phyloP scores from a whole-genome alignment of 1,140 invertebrate genomes.

The Pseudomyrmex sp. region DNA sequence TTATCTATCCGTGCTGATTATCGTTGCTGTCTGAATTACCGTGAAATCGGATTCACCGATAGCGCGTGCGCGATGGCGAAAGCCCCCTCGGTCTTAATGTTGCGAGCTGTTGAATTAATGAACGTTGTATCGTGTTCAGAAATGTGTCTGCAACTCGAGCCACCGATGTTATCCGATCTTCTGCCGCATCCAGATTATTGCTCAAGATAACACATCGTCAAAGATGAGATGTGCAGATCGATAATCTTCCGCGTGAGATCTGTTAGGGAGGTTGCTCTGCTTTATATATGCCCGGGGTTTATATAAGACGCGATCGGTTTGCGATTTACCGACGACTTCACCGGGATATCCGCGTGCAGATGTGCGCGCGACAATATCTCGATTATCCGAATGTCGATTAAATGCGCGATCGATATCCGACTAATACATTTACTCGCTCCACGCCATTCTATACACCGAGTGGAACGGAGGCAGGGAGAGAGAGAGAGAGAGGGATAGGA shows the following conservation, averaged over 20 bases:
- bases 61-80: neutral
- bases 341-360: neutral
- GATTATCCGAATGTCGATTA: conserved; percentile 39
- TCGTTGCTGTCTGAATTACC: conserved; percentile 29
- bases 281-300: neutral
- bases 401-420: conserved; percentile 27
- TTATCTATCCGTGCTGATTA: conserved; percentile 35
- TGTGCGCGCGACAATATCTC: conserved; percentile 17
- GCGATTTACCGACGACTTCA: conserved; percentile 14
- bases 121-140: conserved; percentile 46
- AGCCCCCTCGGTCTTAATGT: conserved; percentile 33
- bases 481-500: no score
- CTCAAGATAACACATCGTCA: conserved; percentile 3
- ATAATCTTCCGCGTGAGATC: conserved; percentile 31
- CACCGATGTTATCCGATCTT: conserved; percentile 24
- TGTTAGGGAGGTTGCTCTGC: neutral
- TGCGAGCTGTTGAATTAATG: conserved; percentile 52
- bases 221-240: conserved; percentile 20
- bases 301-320: conserved; percentile 20
- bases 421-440: conserved; percentile 29
- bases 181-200: conserved; percentile 20
- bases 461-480: no score
- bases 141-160: conserved; percentile 16
- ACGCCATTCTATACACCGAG: neutral
- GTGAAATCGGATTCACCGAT: conserved; percentile 40